Percentiles rank a stretch among this genome's conserved stretches.
These are phyloP conservation scores for Eristalis arbustorum DNA, from an alignment of 2,888 invertebrate genomes.

Conservation along the genomic window DNA sequence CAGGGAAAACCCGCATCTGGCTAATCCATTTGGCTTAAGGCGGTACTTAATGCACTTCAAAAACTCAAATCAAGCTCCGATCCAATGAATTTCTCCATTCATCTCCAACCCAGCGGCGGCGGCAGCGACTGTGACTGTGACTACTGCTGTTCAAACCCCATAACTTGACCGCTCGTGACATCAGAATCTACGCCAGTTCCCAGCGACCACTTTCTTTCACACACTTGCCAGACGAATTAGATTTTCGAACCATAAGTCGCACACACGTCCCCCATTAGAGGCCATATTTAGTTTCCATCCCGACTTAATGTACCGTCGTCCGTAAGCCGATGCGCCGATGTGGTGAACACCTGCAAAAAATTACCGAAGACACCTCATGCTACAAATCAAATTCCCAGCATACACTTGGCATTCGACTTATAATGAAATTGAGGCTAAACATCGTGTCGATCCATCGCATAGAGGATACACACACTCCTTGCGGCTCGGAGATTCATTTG, in stretches of 20 bases:
- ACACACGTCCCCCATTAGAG: conserved; percentile 39
- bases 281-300: conserved; percentile 56
- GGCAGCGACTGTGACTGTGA: not conserved
- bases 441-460: conserved; percentile 32
- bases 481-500: not conserved
- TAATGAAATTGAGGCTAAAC: conserved; percentile 61
- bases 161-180: not conserved
- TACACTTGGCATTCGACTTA: conserved; percentile 41
- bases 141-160: not conserved
- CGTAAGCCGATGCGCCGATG: not conserved
- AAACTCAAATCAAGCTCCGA: not conserved
- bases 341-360: conserved; percentile 59
- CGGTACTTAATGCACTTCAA: not conserved
- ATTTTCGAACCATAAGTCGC: conserved; percentile 15
- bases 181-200: not conserved
- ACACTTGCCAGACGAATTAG: conserved; percentile 25
- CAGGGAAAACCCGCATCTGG: not conserved
- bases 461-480: conserved; percentile 42
- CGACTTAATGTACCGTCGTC: conserved; percentile 24
- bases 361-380: conserved; percentile 26
- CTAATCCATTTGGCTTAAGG: not conserved
- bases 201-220: conserved; percentile 44
- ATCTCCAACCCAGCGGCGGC: not conserved
- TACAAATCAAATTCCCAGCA: conserved; percentile 51
- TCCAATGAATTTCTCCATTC: not conserved